Base-by-base conservation (phyloP, 23 tunicate species). In the Ascidia mentula region DNA sequence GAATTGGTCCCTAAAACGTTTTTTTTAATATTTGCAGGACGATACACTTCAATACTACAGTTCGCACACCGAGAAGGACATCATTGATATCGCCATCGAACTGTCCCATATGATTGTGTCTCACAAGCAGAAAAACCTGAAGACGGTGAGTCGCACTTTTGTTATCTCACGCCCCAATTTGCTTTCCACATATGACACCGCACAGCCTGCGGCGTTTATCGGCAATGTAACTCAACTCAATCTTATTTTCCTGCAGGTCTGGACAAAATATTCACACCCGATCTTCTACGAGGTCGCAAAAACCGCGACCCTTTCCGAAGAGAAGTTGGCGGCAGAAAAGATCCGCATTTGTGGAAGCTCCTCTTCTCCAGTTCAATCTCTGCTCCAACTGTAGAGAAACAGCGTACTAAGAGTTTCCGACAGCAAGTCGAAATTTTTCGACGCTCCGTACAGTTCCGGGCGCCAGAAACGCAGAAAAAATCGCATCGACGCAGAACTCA, bases 271-370 rank as follows among this genome's bases (percentile, higher is more conserved):
- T 71, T 90, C 96, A 17, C 96, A 90, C 37, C 38, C 85, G 28
- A 90, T 90, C 20, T 90, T 90, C 75, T 90, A 90, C 73, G 86
- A 90, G 81, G 96, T 90, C 37, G 96, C 96, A 31, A 90, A 85
- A 45, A 85, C 89, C 8, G 78, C 89, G 35, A 42, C 85, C 20
- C 73, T 90, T 36, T 60, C 61, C 69, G 82, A 76, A 30, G 82
- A 85, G 18, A 20, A 76, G n/a, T 45, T 84, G 18, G 35, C 69
- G 31, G 71, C 17, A 32, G 91, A 90, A 65, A 45, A 69, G 37
- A 24, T 33, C 36, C 82, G 96, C 32, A 72, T 89, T 36, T 31
- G 46, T 6, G 38, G 38, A 35, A 3, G 36, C 6, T 34, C 38
- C 2, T n/a, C n/a, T n/a, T 3, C 37, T 35, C 13, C 74, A n/a